A percentile compares a stretch with the other conserved stretches of the same genome.
phyloP scores from a whole-genome alignment of 2,888 invertebrate genomes.

The Hipparchia sbordonii region DNA sequence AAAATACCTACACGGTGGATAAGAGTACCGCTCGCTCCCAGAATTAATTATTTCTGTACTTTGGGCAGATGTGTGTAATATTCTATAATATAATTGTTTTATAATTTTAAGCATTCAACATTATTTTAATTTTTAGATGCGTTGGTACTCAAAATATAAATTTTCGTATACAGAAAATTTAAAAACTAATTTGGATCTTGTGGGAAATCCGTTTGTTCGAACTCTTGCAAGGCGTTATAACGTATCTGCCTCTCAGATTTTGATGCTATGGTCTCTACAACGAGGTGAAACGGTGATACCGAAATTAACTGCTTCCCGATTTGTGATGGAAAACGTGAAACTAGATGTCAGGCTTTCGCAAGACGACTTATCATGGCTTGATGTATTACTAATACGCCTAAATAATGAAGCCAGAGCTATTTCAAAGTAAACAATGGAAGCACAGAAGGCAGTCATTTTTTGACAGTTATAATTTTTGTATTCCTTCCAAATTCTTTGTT shows the following conservation, averaged over 20 bases:
- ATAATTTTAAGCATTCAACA: not conserved
- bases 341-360: not conserved
- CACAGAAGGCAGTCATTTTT: not conserved
- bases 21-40: too few species aligned
- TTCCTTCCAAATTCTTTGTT: too few species aligned
- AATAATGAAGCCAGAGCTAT: not conserved
- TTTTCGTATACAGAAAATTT: not conserved
- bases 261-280: conserved; percentile 8
- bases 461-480: too few species aligned
- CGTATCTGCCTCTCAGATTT: not conserved
- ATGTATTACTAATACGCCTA: not conserved
- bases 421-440: not conserved
- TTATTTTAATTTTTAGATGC: conserved; percentile 2
- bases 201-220: not conserved
- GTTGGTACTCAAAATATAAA: not conserved
- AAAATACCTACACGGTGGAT: too few species aligned
- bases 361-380: not conserved
- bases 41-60: too few species aligned
- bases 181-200: not conserved
- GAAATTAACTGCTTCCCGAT: not conserved
- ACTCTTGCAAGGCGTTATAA: not conserved
- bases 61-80: too few species aligned
- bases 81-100: too few species aligned
- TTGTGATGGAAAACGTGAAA: not conserved
- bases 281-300: conserved; percentile 1